phyloP scores from a whole-genome alignment of 2,888 invertebrate genomes.

The Ectemnius lituratus region DNA sequence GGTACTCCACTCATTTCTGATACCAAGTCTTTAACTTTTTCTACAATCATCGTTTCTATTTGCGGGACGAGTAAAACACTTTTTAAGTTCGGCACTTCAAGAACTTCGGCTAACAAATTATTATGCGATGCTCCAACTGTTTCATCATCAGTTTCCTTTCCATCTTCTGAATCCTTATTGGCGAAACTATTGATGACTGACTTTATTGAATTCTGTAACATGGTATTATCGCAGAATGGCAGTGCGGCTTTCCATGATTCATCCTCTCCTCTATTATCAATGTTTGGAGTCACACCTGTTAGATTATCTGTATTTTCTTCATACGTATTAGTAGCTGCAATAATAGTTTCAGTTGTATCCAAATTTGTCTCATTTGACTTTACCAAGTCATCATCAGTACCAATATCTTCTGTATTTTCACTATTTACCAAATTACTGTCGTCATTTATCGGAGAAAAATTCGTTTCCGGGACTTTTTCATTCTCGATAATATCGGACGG shows the following conservation, averaged over 20 bases:
- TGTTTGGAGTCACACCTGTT: no score
- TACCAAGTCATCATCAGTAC: not conserved
- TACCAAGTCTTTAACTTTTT: conserved; percentile 55
- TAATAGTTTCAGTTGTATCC: no score
- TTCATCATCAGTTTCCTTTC: conserved; percentile 13
- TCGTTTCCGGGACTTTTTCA: no score
- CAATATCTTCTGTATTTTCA: not conserved
- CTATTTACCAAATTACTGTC: no score
- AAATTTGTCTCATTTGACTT: no score
- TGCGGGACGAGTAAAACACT: conserved; percentile 59
- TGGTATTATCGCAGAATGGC: conserved; percentile 39
- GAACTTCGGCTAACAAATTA: conserved; percentile 54
- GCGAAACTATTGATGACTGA: conserved; percentile 64
- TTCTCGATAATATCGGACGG: no score
- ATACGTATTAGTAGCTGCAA: no score
- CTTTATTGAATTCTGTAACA: conserved; percentile 56
- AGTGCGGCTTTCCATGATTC: conserved; percentile 10
- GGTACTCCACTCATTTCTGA: conserved; percentile 26
- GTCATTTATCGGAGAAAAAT: no score
- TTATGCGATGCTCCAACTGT: conserved; percentile 32
- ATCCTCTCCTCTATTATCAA: not conserved
- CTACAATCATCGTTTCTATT: conserved; percentile 58
- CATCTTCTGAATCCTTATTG: not conserved
- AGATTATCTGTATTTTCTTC: no score
- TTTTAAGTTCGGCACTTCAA: conserved; percentile 55